Evolutionary conservation across 2,113 vertebrate species (phyloP).

Genomic region (Paramisgurnus dabryanus): DNA sequence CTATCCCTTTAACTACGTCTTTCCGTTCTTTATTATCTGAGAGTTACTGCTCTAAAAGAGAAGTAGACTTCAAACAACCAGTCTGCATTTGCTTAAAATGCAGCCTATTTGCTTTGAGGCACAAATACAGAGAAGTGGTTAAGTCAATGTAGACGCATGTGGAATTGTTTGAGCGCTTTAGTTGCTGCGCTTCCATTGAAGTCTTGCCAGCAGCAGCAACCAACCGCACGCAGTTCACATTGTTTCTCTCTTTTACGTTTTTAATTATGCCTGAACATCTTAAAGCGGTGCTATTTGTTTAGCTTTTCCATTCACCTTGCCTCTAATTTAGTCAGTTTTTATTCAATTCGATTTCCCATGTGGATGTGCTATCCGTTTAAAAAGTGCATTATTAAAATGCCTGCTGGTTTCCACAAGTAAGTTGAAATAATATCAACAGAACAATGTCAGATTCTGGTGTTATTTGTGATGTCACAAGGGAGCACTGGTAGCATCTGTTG

Average conservation of each 20-base stretch:
- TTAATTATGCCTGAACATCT: slow-evolving; percentile 11
- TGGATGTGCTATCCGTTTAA: neutral
- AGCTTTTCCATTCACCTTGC: slow-evolving; percentile 7
- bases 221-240: neutral
- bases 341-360: neutral
- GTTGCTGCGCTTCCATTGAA: slow-evolving; percentile 28
- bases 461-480: slow-evolving; percentile 10
- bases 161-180: slow-evolving; percentile 11
- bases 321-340: slow-evolving; percentile 15
- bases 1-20: neutral
- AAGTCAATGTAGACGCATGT: slow-evolving; percentile 28
- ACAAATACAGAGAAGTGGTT: slow-evolving; percentile 1
- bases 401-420: neutral
- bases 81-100: slow-evolving; percentile 3
- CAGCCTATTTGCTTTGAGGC: slow-evolving; percentile 15
- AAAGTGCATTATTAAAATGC: slow-evolving; percentile 25
- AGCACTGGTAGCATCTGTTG: neutral
- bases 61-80: neutral
- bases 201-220: slow-evolving; percentile 22
- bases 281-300: slow-evolving; percentile 11
- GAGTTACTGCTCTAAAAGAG: slow-evolving; percentile 3
- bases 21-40: neutral
- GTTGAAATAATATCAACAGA: neutral
- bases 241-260: slow-evolving; percentile 1
- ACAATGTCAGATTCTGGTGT: slow-evolving; percentile 1